A percentile compares a stretch with the other conserved stretches of the same genome.
Conservation (phyloP, 2,113 vertebrate genomes). For the Equus quagga region DNA sequence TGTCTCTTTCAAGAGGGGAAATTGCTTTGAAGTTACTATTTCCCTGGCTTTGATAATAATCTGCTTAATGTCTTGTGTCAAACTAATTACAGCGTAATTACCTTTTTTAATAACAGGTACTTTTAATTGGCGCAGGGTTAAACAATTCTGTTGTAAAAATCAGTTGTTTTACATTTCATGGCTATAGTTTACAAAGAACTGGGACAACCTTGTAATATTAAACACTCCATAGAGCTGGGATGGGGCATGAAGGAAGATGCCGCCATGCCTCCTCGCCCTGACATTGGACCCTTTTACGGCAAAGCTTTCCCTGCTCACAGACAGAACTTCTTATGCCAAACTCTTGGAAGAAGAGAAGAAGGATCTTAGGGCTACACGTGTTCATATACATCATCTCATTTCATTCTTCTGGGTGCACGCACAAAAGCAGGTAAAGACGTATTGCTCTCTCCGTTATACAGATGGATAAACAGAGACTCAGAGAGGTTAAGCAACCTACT, state of each 20-base stretch:
- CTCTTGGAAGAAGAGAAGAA: background rate
- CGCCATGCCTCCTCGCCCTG: background rate
- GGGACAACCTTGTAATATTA: slow-evolving; percentile 44
- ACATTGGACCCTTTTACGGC: background rate
- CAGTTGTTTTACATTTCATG: slow-evolving; percentile 55
- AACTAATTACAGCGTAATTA: slow-evolving; percentile 84
- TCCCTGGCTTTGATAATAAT: slow-evolving; percentile 84
- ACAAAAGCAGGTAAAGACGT: background rate
- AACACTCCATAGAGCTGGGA: slow-evolving; percentile 45
- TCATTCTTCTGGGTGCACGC: background rate
- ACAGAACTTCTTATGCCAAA: background rate
- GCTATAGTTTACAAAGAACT: slow-evolving; percentile 67
- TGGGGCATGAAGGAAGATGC: background rate
- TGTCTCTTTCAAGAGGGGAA: slow-evolving; percentile 66
- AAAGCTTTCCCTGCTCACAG: background rate
- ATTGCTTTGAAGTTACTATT: slow-evolving; percentile 80
- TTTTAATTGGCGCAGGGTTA: slow-evolving; percentile 77
- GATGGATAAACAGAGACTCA: background rate
- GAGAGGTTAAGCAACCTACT: background rate
- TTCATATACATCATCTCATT: background rate
- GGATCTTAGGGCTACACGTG: background rate
- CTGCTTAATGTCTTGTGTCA: slow-evolving; percentile 84
- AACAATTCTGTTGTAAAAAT: slow-evolving; percentile 68
- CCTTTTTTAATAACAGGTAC: slow-evolving; percentile 82
- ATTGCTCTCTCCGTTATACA: background rate